These are phyloP conservation scores for Procambarus virginalis DNA, from an alignment of 1,140 invertebrate species.

Conservation along the genomic window DNA sequence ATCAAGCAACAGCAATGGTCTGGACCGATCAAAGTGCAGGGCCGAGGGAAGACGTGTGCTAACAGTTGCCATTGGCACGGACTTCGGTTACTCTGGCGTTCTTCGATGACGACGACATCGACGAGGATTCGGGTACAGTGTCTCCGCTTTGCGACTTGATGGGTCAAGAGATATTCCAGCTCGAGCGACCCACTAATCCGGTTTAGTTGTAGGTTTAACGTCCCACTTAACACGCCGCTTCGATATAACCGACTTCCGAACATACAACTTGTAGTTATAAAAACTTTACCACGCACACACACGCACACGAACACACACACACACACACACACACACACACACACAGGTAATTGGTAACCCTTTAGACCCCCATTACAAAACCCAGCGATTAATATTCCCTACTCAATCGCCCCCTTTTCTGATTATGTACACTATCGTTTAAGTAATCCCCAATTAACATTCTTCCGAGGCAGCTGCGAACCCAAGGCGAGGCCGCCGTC, in stretches of 20 bases:
- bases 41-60: constrained; percentile 20
- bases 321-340: no score
- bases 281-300: no score
- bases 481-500: constrained; percentile 11
- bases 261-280: no score
- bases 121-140: not conserved
- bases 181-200: not conserved
- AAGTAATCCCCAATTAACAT: constrained; percentile 52
- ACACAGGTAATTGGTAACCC: not conserved
- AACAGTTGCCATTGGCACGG: not conserved
- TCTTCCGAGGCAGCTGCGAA: constrained; percentile 13
- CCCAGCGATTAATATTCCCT: not conserved
- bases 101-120: not conserved
- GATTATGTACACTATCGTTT: constrained; percentile 8
- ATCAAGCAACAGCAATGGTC: constrained; percentile 45
- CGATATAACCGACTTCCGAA: no score
- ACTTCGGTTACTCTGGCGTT: not conserved
- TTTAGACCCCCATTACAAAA: not conserved
- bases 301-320: no score
- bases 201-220: not conserved
- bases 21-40: constrained; percentile 53
- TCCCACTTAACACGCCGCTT: not conserved
- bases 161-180: not conserved
- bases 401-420: constrained; percentile 2
- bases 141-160: not conserved